Conservation (phyloP, 2,797 vertebrate species). For the Microctenopoma lineatum region DNA sequence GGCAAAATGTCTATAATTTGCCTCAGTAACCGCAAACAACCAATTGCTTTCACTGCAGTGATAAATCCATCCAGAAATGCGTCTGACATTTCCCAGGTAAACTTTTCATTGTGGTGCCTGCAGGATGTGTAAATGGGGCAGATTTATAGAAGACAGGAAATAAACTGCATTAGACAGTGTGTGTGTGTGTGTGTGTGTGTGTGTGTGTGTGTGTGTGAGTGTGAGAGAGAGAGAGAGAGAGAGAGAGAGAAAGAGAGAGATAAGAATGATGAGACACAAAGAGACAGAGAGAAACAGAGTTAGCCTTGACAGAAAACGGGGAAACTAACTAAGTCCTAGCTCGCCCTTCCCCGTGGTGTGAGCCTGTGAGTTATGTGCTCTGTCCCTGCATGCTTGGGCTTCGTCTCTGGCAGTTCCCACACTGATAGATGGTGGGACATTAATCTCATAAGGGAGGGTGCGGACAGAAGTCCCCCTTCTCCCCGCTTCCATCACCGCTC, state of each 20-base stretch:
- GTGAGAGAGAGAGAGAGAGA: constrained; percentile 12
- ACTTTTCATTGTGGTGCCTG: constrained; percentile 57
- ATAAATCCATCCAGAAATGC: constrained; percentile 44
- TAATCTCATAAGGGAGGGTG: constrained; percentile 77
- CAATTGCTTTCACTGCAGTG: constrained; percentile 19
- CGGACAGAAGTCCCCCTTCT: constrained; percentile 30
- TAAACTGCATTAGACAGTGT: constrained; percentile 37
- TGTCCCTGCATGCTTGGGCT: constrained; percentile 46
- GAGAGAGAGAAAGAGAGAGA: constrained; percentile 13
- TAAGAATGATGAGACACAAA: constrained; percentile 49
- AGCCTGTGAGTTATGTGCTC: constrained; percentile 52
- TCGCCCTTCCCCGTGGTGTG: constrained; percentile 27
- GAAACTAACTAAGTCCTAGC: constrained; percentile 44
- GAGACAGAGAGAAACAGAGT: constrained; percentile 56
- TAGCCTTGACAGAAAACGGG: constrained; percentile 53
- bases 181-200: constrained; percentile 2
- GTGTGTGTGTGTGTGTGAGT: neutral
- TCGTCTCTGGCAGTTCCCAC: constrained; percentile 64
- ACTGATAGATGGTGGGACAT: constrained; percentile 72
- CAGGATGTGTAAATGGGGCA: constrained; percentile 47
- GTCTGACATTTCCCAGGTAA: constrained; percentile 51
- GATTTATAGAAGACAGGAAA: constrained; percentile 42
- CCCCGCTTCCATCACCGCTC: constrained; percentile 34
- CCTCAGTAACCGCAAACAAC: constrained; percentile 17
- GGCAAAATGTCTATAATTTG: constrained; percentile 22